phyloP scores from a whole-genome alignment of 2,797 vertebrate species.

The Holocentrus rufus region DNA sequence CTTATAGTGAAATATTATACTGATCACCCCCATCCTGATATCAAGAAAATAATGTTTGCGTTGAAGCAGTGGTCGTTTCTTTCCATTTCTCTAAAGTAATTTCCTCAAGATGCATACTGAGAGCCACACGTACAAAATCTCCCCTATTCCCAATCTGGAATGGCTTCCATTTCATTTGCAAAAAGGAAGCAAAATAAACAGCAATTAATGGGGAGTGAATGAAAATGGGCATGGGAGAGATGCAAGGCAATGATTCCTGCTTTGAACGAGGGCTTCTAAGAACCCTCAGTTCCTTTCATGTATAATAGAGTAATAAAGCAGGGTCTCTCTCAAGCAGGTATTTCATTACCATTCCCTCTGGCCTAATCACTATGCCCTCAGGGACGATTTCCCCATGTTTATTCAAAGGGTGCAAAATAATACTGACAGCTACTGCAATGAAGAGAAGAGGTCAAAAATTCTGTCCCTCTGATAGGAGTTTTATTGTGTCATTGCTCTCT shows the following conservation, averaged over 20 bases:
- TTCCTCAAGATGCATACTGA: not conserved
- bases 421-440: constrained; percentile 44
- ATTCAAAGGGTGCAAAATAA: constrained; percentile 59
- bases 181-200: constrained; percentile 62
- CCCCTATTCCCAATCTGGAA: constrained; percentile 13
- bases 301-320: constrained; percentile 74
- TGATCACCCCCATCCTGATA: not conserved
- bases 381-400: constrained; percentile 63
- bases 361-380: constrained; percentile 63
- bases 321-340: constrained; percentile 68
- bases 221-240: constrained; percentile 58
- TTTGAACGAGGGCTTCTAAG: constrained; percentile 72
- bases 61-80: not conserved
- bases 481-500: constrained; percentile 27
- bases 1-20: not conserved
- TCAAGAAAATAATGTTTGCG: not conserved
- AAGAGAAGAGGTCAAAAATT: constrained; percentile 26
- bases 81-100: not conserved
- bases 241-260: constrained; percentile 62
- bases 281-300: constrained; percentile 68
- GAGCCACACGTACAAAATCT: not conserved
- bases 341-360: constrained; percentile 65
- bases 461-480: constrained; percentile 19
- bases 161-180: constrained; percentile 54
- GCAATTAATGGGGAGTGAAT: constrained; percentile 64